Evolutionary conservation across 2,888 invertebrate species (phyloP).

Genomic region (Nomada goodeniana): DNA sequence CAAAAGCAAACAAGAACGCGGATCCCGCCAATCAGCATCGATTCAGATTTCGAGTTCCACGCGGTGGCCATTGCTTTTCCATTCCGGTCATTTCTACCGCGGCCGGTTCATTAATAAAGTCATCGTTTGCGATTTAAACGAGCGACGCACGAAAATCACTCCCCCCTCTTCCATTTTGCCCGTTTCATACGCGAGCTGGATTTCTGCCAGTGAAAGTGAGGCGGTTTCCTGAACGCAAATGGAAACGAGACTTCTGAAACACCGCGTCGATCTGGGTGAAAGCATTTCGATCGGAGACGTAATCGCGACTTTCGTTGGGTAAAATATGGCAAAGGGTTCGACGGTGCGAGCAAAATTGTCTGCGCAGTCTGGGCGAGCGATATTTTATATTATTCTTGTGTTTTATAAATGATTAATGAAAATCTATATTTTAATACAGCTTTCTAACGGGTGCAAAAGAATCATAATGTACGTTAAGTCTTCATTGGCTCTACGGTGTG

Average conservation of each 20-base stretch:
- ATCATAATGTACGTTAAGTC: too few relatives aligned
- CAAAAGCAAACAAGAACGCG: conserved; percentile 75
- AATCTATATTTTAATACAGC: too few relatives aligned
- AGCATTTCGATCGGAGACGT: conserved; percentile 25
- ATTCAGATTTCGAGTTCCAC: conserved; percentile 70
- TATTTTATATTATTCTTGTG: too few relatives aligned
- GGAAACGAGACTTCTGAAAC: conserved; percentile 9
- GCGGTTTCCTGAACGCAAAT: neutral
- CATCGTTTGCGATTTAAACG: conserved; percentile 68
- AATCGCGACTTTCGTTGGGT: conserved; percentile 10
- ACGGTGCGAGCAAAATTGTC: neutral
- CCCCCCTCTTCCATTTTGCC: neutral
- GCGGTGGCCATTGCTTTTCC: conserved; percentile 61
- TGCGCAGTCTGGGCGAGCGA: neutral
- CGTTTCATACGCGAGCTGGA: conserved; percentile 2
- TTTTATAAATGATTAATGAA: too few relatives aligned
- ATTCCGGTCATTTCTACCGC: conserved; percentile 39
- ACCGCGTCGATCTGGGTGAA: conserved; percentile 21
- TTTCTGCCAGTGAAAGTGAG: conserved; percentile 29
- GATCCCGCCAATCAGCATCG: conserved; percentile 71
- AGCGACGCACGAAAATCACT: neutral
- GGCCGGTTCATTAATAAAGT: conserved; percentile 78
- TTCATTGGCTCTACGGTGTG: too few relatives aligned
- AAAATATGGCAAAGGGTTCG: neutral
- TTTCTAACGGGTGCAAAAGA: too few relatives aligned